phyloP scores from a whole-genome alignment of 1,140 invertebrate genomes.

The Lasioglossum baleicum region DNA sequence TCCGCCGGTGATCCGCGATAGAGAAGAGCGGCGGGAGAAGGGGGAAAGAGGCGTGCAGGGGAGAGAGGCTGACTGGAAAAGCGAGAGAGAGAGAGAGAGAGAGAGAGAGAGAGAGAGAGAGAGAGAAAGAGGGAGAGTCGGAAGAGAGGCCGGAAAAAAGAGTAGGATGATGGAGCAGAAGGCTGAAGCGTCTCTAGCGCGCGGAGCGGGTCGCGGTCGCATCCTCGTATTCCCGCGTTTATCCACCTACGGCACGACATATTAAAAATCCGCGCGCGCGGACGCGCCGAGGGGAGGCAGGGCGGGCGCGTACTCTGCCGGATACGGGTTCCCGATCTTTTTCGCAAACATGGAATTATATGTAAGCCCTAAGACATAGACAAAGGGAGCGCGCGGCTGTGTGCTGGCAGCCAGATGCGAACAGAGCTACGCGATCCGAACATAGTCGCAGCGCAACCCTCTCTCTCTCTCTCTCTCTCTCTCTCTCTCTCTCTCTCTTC shows the following conservation, averaged over 20 bases:
- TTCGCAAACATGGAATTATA: constrained; percentile 79
- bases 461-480: neutral
- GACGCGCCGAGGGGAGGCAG: neutral
- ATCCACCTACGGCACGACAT: constrained; percentile 62
- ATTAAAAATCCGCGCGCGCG: constrained; percentile 74
- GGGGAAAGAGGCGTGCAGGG: too few species aligned
- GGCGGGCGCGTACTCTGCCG: constrained; percentile 15
- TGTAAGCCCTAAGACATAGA: constrained; percentile 79
- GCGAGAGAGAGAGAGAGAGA: too few species aligned
- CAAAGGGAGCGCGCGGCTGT: constrained; percentile 67
- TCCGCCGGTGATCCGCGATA: constrained; percentile 58
- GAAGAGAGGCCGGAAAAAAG: neutral
- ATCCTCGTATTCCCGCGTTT: constrained; percentile 53
- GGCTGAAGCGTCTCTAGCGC: constrained; percentile 7
- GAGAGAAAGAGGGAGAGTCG: too few species aligned
- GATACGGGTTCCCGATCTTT: constrained; percentile 68
- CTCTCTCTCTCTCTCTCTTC: too few species aligned
- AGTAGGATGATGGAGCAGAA: constrained; percentile 3
- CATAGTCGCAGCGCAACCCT: too few species aligned
- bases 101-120: too few species aligned
- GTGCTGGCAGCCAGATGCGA: constrained; percentile 20
- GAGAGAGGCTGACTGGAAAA: too few species aligned
- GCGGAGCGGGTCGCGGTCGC: constrained; percentile 19
- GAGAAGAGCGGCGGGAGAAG: constrained; percentile 2
- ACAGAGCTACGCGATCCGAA: neutral